Conservation (phyloP, 2,113 vertebrate genomes). For the Brachypodius melanocephalos region DNA sequence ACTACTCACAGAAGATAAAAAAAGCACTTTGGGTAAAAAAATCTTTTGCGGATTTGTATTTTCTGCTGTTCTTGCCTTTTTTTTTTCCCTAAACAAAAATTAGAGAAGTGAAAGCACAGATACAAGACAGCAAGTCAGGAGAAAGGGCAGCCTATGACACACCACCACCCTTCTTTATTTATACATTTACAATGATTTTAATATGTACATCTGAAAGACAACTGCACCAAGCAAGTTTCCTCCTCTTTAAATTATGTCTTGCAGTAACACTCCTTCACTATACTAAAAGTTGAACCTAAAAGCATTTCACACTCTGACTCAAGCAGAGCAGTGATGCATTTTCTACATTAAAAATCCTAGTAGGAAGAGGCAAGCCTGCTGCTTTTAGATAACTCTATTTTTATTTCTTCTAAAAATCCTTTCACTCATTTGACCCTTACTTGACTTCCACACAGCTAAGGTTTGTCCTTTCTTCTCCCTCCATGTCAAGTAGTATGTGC, state of each 20-base stretch:
- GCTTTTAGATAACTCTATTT: neutral
- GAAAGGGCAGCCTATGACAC: neutral
- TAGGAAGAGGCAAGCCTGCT: neutral
- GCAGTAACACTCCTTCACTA: neutral
- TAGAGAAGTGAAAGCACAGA: neutral
- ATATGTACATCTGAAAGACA: neutral
- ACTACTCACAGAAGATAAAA: neutral
- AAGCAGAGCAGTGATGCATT: neutral
- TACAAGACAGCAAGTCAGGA: neutral
- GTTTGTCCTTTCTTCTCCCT: neutral
- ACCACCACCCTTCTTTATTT: neutral
- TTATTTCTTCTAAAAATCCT: neutral
- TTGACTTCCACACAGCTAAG: neutral
- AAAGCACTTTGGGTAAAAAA: neutral
- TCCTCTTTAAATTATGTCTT: neutral
- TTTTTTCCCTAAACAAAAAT: neutral
- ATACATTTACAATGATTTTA: neutral
- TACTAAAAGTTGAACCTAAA: neutral
- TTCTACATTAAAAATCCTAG: neutral
- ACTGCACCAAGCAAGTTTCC: neutral
- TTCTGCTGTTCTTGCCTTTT: neutral
- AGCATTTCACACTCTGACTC: neutral
- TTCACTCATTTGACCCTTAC: neutral
- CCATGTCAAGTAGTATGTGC: neutral
- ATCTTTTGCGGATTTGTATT: neutral